Evolutionary conservation across 2,797 vertebrate genomes (phyloP).

Genomic region (Peromyscus aztecus): DNA sequence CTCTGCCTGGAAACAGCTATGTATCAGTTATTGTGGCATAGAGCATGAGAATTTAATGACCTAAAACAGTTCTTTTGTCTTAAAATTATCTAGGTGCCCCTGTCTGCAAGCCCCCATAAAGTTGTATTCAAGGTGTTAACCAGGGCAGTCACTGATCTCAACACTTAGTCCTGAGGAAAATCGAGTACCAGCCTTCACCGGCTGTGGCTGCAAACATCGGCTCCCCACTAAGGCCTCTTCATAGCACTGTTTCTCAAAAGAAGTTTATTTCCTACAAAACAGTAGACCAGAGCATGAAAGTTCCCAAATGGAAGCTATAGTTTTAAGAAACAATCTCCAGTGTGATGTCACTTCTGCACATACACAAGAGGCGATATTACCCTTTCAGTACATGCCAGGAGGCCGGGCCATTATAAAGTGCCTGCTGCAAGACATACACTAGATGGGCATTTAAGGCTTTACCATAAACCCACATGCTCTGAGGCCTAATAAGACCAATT

Average conservation of each 20-base stretch:
- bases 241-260: background rate
- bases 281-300: background rate
- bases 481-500: background rate
- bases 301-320: background rate
- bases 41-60: conserved; percentile 6
- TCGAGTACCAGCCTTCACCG: background rate
- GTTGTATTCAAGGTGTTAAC: background rate
- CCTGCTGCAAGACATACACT: background rate
- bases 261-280: conserved; percentile 18
- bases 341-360: background rate
- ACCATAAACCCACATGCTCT: background rate
- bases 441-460: background rate
- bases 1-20: conserved; percentile 22
- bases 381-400: background rate
- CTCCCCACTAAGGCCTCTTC: background rate
- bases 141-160: background rate
- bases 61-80: conserved; percentile 37
- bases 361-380: background rate
- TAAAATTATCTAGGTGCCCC: background rate
- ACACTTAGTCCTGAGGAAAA: background rate
- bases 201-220: background rate
- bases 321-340: background rate
- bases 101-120: background rate
- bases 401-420: background rate
- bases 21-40: background rate